Evolutionary conservation across 2,113 vertebrate species (phyloP).

Genomic region (Caretta caretta): DNA sequence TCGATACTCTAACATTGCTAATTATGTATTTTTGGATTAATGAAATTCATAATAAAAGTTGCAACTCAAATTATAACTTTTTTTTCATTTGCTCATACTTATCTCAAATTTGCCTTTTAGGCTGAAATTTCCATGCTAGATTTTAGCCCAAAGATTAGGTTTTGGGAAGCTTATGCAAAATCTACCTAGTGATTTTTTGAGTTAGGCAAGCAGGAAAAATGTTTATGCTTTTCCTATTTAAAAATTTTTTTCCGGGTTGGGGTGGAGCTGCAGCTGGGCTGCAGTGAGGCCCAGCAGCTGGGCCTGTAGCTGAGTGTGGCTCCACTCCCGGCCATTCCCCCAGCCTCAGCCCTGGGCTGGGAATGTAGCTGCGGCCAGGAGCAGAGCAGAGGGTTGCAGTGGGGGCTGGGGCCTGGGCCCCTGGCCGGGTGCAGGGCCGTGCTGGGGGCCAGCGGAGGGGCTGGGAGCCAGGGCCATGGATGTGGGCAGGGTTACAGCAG

Average conservation of each 20-base stretch:
- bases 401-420: no score
- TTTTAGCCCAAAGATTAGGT: not conserved
- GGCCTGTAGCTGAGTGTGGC: no score
- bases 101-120: not conserved
- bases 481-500: no score
- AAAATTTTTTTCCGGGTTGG: not conserved
- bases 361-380: no score
- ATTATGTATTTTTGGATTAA: not conserved
- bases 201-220: not conserved
- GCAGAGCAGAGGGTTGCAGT: no score
- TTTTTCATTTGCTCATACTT: not conserved
- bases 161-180: not conserved
- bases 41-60: not conserved
- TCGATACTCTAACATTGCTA: not conserved
- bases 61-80: not conserved
- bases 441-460: no score
- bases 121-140: not conserved
- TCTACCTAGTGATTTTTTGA: not conserved
- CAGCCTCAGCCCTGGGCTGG: no score
- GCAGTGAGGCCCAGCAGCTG: no score
- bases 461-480: no score
- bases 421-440: no score
- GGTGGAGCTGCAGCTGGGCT: no score
- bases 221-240: not conserved
- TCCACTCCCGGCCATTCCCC: no score